phyloP scores from a whole-genome alignment of 2,888 invertebrate genomes.

The Lochmaea capreae region DNA sequence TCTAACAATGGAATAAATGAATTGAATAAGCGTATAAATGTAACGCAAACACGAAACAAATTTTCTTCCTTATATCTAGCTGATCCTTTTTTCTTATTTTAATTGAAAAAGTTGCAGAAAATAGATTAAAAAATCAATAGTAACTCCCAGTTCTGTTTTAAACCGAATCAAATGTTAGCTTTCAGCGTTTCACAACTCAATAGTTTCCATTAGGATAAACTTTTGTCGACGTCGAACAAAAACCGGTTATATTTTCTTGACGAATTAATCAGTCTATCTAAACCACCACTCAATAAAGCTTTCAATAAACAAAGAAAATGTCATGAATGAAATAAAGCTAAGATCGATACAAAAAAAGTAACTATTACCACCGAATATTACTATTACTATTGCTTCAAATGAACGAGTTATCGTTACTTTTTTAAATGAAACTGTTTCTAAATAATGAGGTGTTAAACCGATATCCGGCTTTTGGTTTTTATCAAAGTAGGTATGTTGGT shows the following conservation, averaged over 20 bases:
- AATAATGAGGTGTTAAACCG: no score
- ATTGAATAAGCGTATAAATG: not conserved
- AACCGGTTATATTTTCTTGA: not conserved
- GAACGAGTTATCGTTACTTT: no score
- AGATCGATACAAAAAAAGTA: no score
- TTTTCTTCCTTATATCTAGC: not conserved
- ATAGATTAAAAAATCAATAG: not conserved
- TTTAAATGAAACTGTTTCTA: no score
- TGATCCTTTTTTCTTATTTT: not conserved
- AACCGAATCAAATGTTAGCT: constrained; percentile 6
- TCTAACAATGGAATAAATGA: not conserved
- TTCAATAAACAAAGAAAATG: not conserved
- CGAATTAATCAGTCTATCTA: constrained; percentile 2
- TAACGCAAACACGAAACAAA: not conserved
- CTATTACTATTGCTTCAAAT: no score
- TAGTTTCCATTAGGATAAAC: not conserved
- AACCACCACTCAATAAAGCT: not conserved
- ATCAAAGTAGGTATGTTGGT: no score
- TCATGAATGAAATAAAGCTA: not conserved
- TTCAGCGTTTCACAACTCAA: constrained; percentile 1
- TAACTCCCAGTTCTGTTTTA: not conserved
- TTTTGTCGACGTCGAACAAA: not conserved
- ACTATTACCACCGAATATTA: no score
- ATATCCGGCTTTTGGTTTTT: no score
- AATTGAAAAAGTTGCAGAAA: not conserved